Base-by-base conservation (phyloP, 2,888 invertebrate genomes). In the Acholoe squamosa region DNA sequence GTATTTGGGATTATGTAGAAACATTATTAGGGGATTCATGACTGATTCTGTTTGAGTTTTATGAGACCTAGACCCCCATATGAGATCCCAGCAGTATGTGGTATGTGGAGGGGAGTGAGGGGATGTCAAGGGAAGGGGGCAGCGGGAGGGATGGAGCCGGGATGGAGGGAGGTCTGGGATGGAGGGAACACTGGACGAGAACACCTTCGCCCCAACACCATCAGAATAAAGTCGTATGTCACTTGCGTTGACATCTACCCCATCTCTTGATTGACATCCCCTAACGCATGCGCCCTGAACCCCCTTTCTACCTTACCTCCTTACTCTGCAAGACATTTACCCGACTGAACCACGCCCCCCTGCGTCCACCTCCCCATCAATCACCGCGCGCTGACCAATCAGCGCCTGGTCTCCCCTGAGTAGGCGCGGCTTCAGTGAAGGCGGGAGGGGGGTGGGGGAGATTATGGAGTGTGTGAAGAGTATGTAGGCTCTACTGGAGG, bases 141-240 rank as follows among this genome's bases (percentile, higher is more conserved):
- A 25, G 61, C 22, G 61, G 61, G 22, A 25, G 61, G 61, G 1
- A 25, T 61, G 61, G 61, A 28, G 76, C 10, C 54, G 16, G 61
- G 61, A 61, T 25, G 61, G 61, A 61, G 61, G 25, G 61, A 25
- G n/a, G n/a, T n/a, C n/a, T n/a, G 16, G 61, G 61, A 61, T 25
- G 61, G 61, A 61, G 61, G 25, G 61, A 25, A 1, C 5, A 61
- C 14, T 5, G 25, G 61, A 61, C 43, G 3, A 7, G 5, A 7
- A 43, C 43, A 43, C 43, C 43, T 3, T 43, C 43, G 7, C 76
- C 76, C 61, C n/a, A 28, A 86, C 54, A 25, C 22, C 86, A 54
- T 16, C 54, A 25, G 54, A 22, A 86, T 86, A 54, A 86, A 86
- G 86, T 54, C 86, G 86, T 86, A 86, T 86, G 51, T 86, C 54